Conservation (phyloP, 1,140 invertebrate genomes). For the Trachymyrmex septentrionalis region DNA sequence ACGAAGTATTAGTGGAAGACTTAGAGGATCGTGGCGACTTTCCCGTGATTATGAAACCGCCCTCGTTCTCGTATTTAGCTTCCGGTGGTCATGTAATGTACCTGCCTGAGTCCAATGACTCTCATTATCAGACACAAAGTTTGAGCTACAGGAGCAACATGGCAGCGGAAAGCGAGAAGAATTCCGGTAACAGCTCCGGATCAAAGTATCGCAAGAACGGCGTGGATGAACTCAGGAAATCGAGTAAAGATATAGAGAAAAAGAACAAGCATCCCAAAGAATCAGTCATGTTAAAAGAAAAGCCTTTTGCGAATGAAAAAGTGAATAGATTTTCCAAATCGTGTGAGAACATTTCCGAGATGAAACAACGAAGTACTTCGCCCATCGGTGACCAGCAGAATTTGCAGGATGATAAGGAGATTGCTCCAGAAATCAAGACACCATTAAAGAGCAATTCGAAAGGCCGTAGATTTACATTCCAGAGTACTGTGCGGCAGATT, state of each 20-base stretch:
- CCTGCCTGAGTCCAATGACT: slow-evolving; percentile 89
- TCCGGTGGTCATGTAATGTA: slow-evolving; percentile 92
- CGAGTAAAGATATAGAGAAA: slow-evolving; percentile 59
- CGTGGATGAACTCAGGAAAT: slow-evolving; percentile 44
- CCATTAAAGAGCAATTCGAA: slow-evolving; percentile 78
- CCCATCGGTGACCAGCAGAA: slow-evolving; percentile 73
- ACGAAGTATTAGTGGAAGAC: slow-evolving; percentile 72
- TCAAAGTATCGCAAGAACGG: slow-evolving; percentile 69
- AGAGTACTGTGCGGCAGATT: slow-evolving; percentile 92
- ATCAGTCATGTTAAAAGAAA: not conserved
- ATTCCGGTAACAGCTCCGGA: slow-evolving; percentile 34
- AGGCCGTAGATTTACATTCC: slow-evolving; percentile 92
- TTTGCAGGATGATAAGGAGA: slow-evolving; percentile 75
- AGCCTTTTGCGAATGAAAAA: not conserved
- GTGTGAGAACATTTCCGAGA: slow-evolving; percentile 84
- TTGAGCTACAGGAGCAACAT: slow-evolving; percentile 68
- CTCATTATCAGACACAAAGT: slow-evolving; percentile 73
- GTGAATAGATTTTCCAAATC: slow-evolving; percentile 81
- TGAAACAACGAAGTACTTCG: slow-evolving; percentile 75
- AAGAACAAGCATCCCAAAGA: slow-evolving; percentile 22
- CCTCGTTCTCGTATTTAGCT: slow-evolving; percentile 85
- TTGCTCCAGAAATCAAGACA: slow-evolving; percentile 71
- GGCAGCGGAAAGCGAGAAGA: slow-evolving; percentile 26
- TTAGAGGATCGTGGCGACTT: slow-evolving; percentile 79
- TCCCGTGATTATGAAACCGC: slow-evolving; percentile 83